Conservation (phyloP, 2,888 invertebrate genomes). For the Leistus spinibarbis region DNA sequence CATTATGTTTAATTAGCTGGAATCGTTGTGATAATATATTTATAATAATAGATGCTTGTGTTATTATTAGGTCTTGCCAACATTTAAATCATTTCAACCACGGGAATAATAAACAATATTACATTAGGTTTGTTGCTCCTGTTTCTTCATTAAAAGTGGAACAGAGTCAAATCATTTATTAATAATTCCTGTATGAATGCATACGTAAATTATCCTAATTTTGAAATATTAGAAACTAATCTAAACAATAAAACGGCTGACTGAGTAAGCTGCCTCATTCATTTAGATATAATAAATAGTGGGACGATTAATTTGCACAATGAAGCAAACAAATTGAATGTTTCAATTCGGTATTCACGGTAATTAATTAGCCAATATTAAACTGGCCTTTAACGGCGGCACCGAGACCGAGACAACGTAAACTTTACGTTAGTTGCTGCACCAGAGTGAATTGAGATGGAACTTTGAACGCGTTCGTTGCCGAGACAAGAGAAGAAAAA, state of each 20-base stretch:
- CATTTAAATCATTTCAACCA: no score
- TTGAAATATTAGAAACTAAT: no score
- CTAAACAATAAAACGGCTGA: no score
- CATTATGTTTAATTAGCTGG: not conserved
- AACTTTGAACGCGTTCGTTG: slow-evolving; percentile 2
- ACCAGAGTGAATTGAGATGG: slow-evolving; percentile 30
- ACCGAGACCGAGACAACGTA: not conserved
- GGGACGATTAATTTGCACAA: not conserved
- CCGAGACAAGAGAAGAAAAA: slow-evolving; percentile 22
- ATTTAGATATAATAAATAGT: not conserved
- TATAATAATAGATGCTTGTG: not conserved
- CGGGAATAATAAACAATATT: no score
- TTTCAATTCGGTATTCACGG: slow-evolving; percentile 28
- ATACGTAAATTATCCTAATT: no score
- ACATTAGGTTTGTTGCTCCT: no score
- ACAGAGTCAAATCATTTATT: no score
- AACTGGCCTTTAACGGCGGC: not conserved
- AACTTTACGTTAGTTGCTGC: not conserved
- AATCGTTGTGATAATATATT: not conserved
- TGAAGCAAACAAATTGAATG: slow-evolving; percentile 27
- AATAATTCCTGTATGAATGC: no score
- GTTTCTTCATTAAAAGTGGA: no score
- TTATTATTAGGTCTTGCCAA: no score
- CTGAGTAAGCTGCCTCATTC: no score
- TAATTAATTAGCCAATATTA: slow-evolving; percentile 33